These are phyloP conservation scores for Rhabdomys dilectus DNA, from an alignment of 2,113 vertebrate species.

Conservation along the genomic window DNA sequence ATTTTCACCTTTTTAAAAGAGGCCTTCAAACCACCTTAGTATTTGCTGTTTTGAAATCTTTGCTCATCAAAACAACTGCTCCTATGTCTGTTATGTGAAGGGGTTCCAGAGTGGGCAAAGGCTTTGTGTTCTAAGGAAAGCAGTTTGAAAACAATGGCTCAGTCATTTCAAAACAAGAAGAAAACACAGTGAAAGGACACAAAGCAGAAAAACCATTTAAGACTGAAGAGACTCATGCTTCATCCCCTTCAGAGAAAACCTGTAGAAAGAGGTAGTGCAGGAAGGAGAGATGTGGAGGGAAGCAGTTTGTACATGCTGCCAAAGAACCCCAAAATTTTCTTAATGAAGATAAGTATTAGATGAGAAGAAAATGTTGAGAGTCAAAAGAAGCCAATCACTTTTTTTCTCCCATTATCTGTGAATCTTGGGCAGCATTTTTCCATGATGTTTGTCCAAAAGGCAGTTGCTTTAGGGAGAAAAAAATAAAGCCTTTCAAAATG, in stretches of 20 bases:
- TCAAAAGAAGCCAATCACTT: not conserved
- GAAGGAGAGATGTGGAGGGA: slow-evolving; percentile 68
- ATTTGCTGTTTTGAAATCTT: slow-evolving; percentile 49
- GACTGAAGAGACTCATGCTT: slow-evolving; percentile 25
- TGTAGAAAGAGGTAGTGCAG: slow-evolving; percentile 63
- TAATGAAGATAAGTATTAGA: slow-evolving; percentile 8
- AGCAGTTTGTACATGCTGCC: not conserved
- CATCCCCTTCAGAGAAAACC: slow-evolving; percentile 42
- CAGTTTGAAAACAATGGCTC: slow-evolving; percentile 56
- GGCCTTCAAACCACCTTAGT: not conserved
- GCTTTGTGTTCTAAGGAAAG: slow-evolving; percentile 57
- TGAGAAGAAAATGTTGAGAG: slow-evolving; percentile 58
- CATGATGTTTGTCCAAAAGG: not conserved
- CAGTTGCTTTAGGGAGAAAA: slow-evolving; percentile 32
- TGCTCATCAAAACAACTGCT: slow-evolving; percentile 64
- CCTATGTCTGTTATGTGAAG: slow-evolving; percentile 26
- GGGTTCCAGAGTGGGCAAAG: slow-evolving; percentile 43
- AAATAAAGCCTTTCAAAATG: slow-evolving; percentile 24
- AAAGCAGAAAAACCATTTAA: slow-evolving; percentile 13
- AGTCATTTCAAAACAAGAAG: slow-evolving; percentile 65
- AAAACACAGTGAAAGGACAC: slow-evolving; percentile 54
- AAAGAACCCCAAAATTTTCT: slow-evolving; percentile 64
- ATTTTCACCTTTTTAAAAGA: not conserved
- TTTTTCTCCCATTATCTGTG: slow-evolving; percentile 29
- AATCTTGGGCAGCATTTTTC: slow-evolving; percentile 57